These are phyloP conservation scores for Drosophila nigricruria DNA, from an alignment of 2,888 invertebrate species.

Conservation along the genomic window DNA sequence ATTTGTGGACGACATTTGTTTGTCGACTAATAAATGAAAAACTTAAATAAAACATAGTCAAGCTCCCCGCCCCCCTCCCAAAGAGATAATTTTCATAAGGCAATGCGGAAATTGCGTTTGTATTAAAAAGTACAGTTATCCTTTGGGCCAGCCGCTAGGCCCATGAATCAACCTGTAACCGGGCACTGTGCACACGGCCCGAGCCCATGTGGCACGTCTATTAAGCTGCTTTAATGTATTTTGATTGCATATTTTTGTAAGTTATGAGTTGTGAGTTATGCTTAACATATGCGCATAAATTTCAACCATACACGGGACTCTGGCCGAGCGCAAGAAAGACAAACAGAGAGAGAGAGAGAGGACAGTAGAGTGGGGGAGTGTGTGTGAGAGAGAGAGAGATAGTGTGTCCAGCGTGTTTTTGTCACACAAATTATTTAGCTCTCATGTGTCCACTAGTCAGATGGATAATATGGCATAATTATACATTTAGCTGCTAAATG, in stretches of 20 bases:
- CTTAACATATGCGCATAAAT: conserved; percentile 55
- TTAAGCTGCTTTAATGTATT: conserved; percentile 58
- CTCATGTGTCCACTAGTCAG: conserved; percentile 7
- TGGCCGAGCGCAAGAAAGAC: neutral
- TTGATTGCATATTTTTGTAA: conserved; percentile 60
- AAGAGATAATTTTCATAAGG: conserved; percentile 2
- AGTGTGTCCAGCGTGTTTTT: conserved; percentile 23
- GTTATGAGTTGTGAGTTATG: conserved; percentile 49
- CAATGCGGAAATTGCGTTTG: conserved; percentile 6
- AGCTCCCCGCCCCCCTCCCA: too few species aligned
- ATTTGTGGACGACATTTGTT: conserved; percentile 8
- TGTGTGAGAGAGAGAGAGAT: neutral
- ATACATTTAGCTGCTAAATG: conserved; percentile 25
- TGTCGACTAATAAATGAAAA: conserved; percentile 8
- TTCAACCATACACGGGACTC: neutral
- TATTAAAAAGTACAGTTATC: conserved; percentile 16
- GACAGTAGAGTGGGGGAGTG: neutral
- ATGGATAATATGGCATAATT: conserved; percentile 43
- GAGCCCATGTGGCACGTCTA: conserved; percentile 48
- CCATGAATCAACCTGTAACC: conserved; percentile 27
- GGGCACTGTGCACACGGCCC: neutral
- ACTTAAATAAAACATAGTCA: neutral
- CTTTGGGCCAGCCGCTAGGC: conserved; percentile 1
- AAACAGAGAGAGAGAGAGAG: neutral
- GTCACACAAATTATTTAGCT: conserved; percentile 38